A percentile compares a stretch with the other conserved stretches of the same genome.
phyloP scores from a whole-genome alignment of 2,888 invertebrate species.

The Ennomos fuscantarius region DNA sequence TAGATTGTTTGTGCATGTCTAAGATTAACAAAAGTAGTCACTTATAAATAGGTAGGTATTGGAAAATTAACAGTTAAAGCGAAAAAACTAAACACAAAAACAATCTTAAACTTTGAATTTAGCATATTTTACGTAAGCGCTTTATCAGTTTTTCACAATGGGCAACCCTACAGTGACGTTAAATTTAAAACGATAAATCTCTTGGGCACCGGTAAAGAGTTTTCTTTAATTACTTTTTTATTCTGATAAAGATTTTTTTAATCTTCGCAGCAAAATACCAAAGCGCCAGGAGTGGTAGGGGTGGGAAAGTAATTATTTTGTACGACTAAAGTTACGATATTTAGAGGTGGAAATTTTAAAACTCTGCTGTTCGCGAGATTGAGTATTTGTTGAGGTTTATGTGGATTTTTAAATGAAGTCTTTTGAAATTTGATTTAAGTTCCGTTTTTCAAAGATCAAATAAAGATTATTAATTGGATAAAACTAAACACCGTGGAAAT shows the following conservation, averaged over 20 bases:
- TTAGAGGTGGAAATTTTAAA: slow-evolving; percentile 8
- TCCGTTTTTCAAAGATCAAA: no score
- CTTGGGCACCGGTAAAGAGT: slow-evolving; percentile 42
- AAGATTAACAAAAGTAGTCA: no score
- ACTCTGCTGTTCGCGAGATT: slow-evolving; percentile 7
- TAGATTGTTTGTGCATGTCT: no score
- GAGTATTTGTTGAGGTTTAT: slow-evolving; percentile 1
- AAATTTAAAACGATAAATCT: slow-evolving; percentile 44
- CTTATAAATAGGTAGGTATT: neutral
- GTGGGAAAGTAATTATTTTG: slow-evolving; percentile 27
- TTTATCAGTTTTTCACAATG: neutral
- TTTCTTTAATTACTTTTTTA: slow-evolving; percentile 46
- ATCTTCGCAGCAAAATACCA: slow-evolving; percentile 33
- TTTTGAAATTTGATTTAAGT: no score
- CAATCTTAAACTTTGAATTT: no score
- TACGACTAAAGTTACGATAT: slow-evolving; percentile 7
- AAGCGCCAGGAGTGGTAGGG: slow-evolving; percentile 5
- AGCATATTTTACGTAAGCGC: no score
- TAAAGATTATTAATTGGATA: no score
- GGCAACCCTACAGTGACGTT: slow-evolving; percentile 33
- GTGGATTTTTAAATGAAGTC: no score
- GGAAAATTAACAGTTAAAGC: neutral
- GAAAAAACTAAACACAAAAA: no score
- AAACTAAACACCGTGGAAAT: no score
- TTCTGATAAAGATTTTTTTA: slow-evolving; percentile 41